Base-by-base conservation (phyloP, 2,797 vertebrate genomes). In the Enteromius fasciolatus region DNA sequence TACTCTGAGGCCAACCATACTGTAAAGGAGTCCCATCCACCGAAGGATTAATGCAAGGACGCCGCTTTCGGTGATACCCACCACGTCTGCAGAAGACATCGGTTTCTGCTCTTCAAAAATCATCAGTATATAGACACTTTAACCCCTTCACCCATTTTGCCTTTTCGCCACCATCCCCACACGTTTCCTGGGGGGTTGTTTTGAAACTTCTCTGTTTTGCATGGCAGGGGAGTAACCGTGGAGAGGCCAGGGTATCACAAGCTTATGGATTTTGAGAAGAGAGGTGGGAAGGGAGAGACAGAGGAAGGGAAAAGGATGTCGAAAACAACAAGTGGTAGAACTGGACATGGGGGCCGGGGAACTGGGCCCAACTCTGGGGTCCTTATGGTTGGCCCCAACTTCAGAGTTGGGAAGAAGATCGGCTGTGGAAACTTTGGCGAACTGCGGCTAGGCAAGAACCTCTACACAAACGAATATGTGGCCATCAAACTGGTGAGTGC, bases 231-330 rank as follows among this genome's bases (percentile, higher is more conserved):
- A 94, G 96, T 97, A 97, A 98, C 95, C 98, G 98, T 99, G 98
- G 98, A 99, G 98, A 99, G 95, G 96, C 97, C 98, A 90, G 98
- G 98, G 96, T 99, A 99, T 94, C 97, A 99, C 96, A 99, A 99
- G 98, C 97, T 99, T 96, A 99, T 99, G 97, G 98, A 99, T 98
- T 98, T 99, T 98, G 98, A 99, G 92, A 99, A 98, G 95, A 98
- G 96, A 97, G 98, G 97, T 94, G 97, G 97, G 93, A 99, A 97
- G 95, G 97, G 96, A 94, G 98, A 98, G 90, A 92, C 95, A 85
- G 97, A 99, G 92, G 98, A 99, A 93, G 95, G 95, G 81, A 97
- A 97, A 94, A 99, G 95, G 91, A 99, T 99, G 98, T 98, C 98
- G 87, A 99, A 97, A 92, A 90, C 96, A 67, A 92, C 95, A 80